phyloP scores from a whole-genome alignment of 2,113 vertebrate species.

The Dunckerocampus dactyliophorus region DNA sequence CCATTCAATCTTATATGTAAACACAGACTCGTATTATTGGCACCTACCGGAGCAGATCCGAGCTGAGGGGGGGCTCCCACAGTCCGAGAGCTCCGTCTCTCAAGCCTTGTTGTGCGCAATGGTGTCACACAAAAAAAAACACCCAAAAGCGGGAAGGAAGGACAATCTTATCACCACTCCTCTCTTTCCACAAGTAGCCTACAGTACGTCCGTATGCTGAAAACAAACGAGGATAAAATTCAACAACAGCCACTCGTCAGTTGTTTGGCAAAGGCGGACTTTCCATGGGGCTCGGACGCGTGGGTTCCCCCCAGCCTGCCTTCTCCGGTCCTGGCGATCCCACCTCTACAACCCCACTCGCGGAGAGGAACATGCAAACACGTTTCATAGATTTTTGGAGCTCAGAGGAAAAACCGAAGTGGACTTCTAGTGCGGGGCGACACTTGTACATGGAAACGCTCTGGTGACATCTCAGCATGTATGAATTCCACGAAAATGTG shows the following conservation, averaged over 20 bases:
- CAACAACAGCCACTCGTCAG: constrained; percentile 49
- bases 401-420: constrained; percentile 86
- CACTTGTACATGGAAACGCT: neutral
- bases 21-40: constrained; percentile 71
- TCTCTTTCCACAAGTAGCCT: constrained; percentile 58
- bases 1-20: constrained; percentile 72
- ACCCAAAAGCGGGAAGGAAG: constrained; percentile 14
- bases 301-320: constrained; percentile 75
- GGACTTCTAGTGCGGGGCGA: constrained; percentile 67
- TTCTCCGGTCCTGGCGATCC: constrained; percentile 77
- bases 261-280: constrained; percentile 69
- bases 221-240: constrained; percentile 47
- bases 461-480: constrained; percentile 6
- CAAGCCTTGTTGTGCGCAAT: constrained; percentile 68
- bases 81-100: constrained; percentile 77
- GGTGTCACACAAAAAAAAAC: constrained; percentile 65
- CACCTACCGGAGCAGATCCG: constrained; percentile 79
- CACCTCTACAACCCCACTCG: constrained; percentile 88
- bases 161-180: constrained; percentile 25
- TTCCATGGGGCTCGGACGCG: constrained; percentile 76
- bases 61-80: constrained; percentile 72
- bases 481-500: neutral
- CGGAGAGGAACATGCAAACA: constrained; percentile 82
- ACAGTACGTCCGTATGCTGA: constrained; percentile 48
- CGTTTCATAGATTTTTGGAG: constrained; percentile 85